Percentiles rank a stretch among this genome's conserved stretches.
Conservation (phyloP, 2,888 invertebrate genomes). For the Phaedon cochleariae region DNA sequence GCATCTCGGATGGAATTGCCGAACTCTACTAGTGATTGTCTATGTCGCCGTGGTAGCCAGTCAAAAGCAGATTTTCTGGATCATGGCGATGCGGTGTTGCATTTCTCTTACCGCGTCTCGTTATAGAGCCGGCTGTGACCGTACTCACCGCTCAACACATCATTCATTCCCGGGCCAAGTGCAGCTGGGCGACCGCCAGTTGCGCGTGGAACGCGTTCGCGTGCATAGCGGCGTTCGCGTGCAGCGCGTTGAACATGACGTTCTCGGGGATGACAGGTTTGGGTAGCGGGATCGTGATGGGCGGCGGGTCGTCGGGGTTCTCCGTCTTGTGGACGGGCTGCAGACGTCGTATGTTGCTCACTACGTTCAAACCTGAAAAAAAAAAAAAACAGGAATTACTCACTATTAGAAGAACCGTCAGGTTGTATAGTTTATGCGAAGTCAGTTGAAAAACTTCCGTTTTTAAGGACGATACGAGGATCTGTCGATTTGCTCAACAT, state of each 20-base stretch:
- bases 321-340: constrained; percentile 54
- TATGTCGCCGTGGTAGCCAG: too few species aligned
- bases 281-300: constrained; percentile 57
- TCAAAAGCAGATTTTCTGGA: too few species aligned
- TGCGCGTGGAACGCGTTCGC: constrained; percentile 46
- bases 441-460: too few species aligned
- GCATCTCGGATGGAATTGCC: too few species aligned
- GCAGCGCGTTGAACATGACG: constrained; percentile 47
- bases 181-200: constrained; percentile 49
- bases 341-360: constrained; percentile 60
- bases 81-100: too few species aligned
- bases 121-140: too few species aligned
- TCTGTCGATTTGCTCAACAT: too few species aligned
- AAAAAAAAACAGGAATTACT: neutral
- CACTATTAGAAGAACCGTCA: too few species aligned
- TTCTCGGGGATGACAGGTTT: constrained; percentile 55
- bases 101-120: too few species aligned
- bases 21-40: too few species aligned
- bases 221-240: constrained; percentile 34
- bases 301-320: constrained; percentile 57
- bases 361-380: constrained; percentile 58
- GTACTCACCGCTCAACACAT: constrained; percentile 16
- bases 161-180: constrained; percentile 26
- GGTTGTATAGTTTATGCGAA: too few species aligned
- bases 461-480: too few species aligned